Evolutionary conservation across 2,113 vertebrate species (phyloP).

Genomic region (Gymnorhina tibicen): DNA sequence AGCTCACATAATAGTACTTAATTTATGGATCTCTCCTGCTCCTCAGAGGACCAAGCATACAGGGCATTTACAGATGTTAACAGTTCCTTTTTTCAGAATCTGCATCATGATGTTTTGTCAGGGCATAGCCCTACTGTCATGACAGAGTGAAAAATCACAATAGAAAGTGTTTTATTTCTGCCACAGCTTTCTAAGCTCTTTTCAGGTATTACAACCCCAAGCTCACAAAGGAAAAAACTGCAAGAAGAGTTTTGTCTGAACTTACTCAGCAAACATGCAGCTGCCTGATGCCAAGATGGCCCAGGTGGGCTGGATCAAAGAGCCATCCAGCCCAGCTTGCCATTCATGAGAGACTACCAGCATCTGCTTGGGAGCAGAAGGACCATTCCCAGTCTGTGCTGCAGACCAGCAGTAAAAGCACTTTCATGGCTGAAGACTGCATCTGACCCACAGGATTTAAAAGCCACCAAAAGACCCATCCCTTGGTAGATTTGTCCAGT

Average conservation of each 20-base stretch:
- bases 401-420: neutral
- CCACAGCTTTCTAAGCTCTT: neutral
- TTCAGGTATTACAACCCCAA: neutral
- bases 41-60: neutral
- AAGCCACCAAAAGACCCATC: neutral
- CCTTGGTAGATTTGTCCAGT: neutral
- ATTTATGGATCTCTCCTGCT: neutral
- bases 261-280: neutral
- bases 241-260: neutral
- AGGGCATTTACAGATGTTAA: neutral
- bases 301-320: neutral
- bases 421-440: neutral
- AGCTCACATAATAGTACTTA: neutral
- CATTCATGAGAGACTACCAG: neutral
- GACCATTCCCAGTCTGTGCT: neutral
- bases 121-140: neutral
- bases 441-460: neutral
- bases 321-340: neutral
- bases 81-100: neutral
- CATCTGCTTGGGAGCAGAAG: neutral
- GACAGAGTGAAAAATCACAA: neutral
- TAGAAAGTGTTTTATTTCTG: neutral
- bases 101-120: neutral
- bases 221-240: neutral
- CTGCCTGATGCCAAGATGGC: neutral